Percentiles rank a stretch among this genome's conserved stretches.
Conservation (phyloP, 2,113 vertebrate genomes). For the Picathartes gymnocephalus region DNA sequence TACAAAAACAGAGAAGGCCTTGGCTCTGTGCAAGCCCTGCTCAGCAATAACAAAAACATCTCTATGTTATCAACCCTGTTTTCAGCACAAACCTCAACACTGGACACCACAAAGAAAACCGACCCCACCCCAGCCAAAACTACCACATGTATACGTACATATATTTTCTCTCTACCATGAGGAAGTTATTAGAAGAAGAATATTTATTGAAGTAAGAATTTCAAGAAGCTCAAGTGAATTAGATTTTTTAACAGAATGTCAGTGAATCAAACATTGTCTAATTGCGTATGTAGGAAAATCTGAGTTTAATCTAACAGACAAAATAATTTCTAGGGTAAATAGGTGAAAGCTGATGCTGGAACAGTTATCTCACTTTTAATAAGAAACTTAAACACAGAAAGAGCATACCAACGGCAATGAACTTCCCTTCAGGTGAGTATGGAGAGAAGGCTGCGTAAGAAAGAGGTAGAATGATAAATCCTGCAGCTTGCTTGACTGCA, state of each 20-base stretch:
- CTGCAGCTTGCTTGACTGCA: not conserved
- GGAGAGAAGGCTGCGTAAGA: not conserved
- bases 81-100: not conserved
- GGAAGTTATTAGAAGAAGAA: not conserved
- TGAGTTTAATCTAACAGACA: not conserved
- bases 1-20: not conserved
- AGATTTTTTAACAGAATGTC: not conserved
- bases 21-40: not conserved
- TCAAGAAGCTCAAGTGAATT: not conserved
- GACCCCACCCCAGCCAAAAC: not conserved
- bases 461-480: not conserved
- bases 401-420: not conserved
- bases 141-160: fast-evolving
- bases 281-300: fast-evolving
- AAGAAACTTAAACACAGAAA: not conserved
- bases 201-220: not conserved
- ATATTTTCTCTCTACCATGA: not conserved
- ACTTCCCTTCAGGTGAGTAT: not conserved
- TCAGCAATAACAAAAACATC: not conserved
- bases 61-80: not conserved
- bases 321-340: not conserved
- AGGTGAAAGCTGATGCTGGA: not conserved
- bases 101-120: not conserved
- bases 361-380: not conserved
- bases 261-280: not conserved